Percentiles rank a stretch among this genome's conserved stretches.
phyloP scores from a whole-genome alignment of 2,888 invertebrate species.

The Drosophila nr. perissopoda region DNA sequence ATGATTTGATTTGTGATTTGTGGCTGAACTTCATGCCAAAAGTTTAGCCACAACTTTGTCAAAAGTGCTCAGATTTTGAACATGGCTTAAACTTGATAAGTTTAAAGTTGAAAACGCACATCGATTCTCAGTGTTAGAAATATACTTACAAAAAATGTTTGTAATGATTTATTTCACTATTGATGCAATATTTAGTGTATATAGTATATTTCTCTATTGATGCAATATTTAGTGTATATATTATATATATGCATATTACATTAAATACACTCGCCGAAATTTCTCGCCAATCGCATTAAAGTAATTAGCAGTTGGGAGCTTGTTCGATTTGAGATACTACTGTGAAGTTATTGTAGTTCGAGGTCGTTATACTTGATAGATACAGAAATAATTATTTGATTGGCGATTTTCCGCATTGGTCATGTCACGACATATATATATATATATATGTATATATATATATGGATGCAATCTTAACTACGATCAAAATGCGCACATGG shows the following conservation, averaged over 20 bases:
- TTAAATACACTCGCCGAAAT: neutral
- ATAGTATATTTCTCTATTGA: too few species aligned
- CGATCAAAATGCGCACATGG: conserved; percentile 49
- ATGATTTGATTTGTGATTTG: too few species aligned
- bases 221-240: neutral
- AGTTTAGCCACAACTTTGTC: too few species aligned
- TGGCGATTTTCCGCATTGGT: conserved; percentile 52
- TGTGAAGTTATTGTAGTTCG: conserved; percentile 13
- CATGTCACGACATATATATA: conserved; percentile 41
- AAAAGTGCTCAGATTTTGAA: too few species aligned
- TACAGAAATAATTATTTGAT: conserved; percentile 32
- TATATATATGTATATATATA: neutral
- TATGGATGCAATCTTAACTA: conserved; percentile 53
- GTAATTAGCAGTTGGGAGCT: neutral
- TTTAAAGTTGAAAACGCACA: neutral
- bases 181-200: neutral
- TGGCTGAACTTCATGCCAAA: too few species aligned
- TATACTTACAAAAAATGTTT: neutral
- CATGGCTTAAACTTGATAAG: too few species aligned
- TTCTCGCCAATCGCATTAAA: neutral
- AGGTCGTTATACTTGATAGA: conserved; percentile 38
- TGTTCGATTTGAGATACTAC: neutral
- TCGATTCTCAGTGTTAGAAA: neutral
- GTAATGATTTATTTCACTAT: too few species aligned
- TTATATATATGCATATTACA: neutral